phyloP scores from a whole-genome alignment of 2,797 vertebrate species.

The Anguilla marmorata region DNA sequence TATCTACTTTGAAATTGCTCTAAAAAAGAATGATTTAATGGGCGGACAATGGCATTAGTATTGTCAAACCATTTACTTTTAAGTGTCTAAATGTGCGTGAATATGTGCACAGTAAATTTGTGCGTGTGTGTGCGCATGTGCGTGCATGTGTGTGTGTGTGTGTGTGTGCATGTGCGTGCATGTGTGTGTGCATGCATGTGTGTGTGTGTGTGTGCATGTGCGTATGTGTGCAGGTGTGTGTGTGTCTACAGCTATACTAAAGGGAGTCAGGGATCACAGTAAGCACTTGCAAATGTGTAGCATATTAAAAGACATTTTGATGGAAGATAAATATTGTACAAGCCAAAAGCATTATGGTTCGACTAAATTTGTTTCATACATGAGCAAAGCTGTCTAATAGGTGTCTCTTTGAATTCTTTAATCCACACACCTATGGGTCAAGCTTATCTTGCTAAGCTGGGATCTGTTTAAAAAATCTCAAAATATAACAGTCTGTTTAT shows the following conservation, averaged over 20 bases:
- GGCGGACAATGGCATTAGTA: neutral
- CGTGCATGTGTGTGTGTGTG: no score
- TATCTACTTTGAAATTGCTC: slow-evolving; percentile 8
- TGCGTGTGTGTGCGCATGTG: neutral
- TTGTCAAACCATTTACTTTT: neutral
- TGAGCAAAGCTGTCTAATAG: neutral
- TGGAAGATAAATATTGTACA: no score
- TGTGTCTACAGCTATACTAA: no score
- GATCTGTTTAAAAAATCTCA: slow-evolving; percentile 7
- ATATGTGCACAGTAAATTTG: neutral
- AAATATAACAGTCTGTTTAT: neutral
- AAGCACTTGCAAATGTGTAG: neutral
- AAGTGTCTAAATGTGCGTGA: neutral
- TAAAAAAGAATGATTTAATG: neutral
- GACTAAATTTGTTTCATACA: no score
- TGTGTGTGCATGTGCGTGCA: neutral
- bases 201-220: neutral
- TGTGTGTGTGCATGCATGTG: neutral
- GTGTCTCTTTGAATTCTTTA: neutral
- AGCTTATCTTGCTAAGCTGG: neutral
- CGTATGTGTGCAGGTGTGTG: neutral
- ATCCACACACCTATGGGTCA: neutral
- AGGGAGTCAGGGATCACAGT: no score
- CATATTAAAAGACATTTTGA: neutral
- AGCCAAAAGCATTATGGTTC: no score